Conservation (phyloP, 2,888 invertebrate genomes). For the Dermolepida albohirtum region DNA sequence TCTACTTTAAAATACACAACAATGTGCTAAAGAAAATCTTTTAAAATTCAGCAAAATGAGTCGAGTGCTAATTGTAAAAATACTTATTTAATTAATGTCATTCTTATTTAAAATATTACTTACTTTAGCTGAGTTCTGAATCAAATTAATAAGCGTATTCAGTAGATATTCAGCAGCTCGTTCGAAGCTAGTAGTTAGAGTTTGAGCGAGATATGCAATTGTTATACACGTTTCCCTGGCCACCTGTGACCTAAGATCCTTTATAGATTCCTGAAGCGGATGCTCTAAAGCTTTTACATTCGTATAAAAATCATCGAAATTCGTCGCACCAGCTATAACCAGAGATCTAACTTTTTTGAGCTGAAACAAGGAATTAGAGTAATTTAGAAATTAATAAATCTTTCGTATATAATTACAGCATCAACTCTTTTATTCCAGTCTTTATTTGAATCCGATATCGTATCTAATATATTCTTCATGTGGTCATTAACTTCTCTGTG, state of each 20-base stretch:
- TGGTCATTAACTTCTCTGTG: slow-evolving; percentile 86
- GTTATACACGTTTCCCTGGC: slow-evolving; percentile 97
- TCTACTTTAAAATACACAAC: too few species aligned
- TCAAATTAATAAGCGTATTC: slow-evolving; percentile 86
- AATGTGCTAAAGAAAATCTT: too few species aligned
- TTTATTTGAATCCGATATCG: slow-evolving; percentile 82
- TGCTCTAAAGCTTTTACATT: slow-evolving; percentile 84
- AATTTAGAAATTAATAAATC: slow-evolving; percentile 27
- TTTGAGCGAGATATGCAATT: slow-evolving; percentile 90
- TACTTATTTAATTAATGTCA: not conserved
- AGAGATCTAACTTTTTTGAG: slow-evolving; percentile 88
- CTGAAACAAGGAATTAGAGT: slow-evolving; percentile 66
- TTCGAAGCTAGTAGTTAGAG: slow-evolving; percentile 84
- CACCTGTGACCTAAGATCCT: slow-evolving; percentile 90
- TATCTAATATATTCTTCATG: slow-evolving; percentile 78
- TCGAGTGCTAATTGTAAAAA: too few species aligned
- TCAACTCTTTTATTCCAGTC: slow-evolving; percentile 98
- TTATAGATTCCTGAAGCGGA: slow-evolving; percentile 84
- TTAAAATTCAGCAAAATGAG: too few species aligned
- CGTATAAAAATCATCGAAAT: slow-evolving; percentile 78
- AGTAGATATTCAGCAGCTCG: slow-evolving; percentile 87
- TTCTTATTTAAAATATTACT: slow-evolving; percentile 48
- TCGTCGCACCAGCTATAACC: slow-evolving; percentile 80
- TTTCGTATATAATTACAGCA: slow-evolving; percentile 71
- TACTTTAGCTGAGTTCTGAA: slow-evolving; percentile 96